A percentile compares a stretch with the other conserved stretches of the same genome.
phyloP scores from a whole-genome alignment of 2,113 vertebrate genomes.

The Tyrannus savana region DNA sequence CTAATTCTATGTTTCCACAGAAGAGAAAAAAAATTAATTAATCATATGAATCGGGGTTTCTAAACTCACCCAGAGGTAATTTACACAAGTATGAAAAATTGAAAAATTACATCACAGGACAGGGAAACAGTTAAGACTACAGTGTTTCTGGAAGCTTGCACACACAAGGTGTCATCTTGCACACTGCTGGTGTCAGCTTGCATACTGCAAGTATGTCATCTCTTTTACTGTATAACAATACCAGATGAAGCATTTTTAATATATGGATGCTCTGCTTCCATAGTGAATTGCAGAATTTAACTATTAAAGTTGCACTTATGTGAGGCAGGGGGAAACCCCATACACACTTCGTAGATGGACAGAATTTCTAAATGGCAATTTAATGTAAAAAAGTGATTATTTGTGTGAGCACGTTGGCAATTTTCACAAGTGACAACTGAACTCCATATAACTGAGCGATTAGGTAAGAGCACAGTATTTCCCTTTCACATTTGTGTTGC shows the following conservation, averaged over 20 bases:
- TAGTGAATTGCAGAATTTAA: background rate
- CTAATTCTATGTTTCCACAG: background rate
- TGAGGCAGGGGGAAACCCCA: accelerated
- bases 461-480: background rate
- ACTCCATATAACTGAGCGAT: background rate
- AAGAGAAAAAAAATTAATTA: background rate
- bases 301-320: background rate
- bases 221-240: background rate
- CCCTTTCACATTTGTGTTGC: background rate
- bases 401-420: background rate
- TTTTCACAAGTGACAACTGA: background rate
- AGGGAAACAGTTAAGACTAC: background rate
- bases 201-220: background rate
- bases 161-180: background rate
- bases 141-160: background rate
- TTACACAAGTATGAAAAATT: background rate
- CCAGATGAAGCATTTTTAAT: background rate
- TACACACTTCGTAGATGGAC: background rate
- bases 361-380: background rate
- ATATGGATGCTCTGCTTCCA: background rate
- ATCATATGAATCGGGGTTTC: background rate
- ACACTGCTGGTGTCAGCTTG: no score
- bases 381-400: background rate
- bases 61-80: background rate
- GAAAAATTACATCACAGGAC: background rate